Base-by-base conservation (phyloP, 2,888 invertebrate species). In the Ennomos erosarius region DNA sequence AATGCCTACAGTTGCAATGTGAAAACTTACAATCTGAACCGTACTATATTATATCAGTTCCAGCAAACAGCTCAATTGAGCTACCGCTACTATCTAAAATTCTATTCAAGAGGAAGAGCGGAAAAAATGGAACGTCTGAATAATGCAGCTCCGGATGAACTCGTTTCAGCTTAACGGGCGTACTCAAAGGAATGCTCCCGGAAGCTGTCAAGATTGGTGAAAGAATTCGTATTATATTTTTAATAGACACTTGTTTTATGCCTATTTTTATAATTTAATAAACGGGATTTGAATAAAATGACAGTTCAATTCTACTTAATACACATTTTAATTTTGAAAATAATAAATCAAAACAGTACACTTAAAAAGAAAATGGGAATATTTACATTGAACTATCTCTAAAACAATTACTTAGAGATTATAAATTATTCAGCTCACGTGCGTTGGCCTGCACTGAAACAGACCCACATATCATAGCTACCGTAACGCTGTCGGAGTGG, bases 381-480 rank as follows among this genome's bases (percentile, higher is more conserved):
- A n/a, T 26, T 26, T 26, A 26, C 5, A 6, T 26, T 26, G 26
- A 26, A 26, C 6, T 6, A 26, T 26, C 3, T 26, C 0, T 26
- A 26, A 43, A 26, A 43, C 9, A 43, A 43, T n/a, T n/a, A n/a
- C n/a, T n/a, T n/a, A n/a, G n/a, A 10, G 8, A 11, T 16, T 34
- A 12, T 45, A 35, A 45, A 35, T 40, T 10, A 40, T 6, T 10
- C 40, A 33, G 33, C 10, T 33, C 47, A 38, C 48, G 37, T 43
- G 11, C 37, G 16, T 37, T 34, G 12, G 9, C 13, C 47, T 47
- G 42, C 44, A 52, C 47, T 26, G 38, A 55, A 64, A 49, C 50
- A 45, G 42, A 42, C 62, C 65, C 46, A 70, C 73, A 68, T 62
- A 67, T 71, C 66, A 70, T 72, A 67, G 70, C 71, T 68, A 67